Conservation (phyloP, 2,113 vertebrate genomes). For the Oenanthe oenanthe region DNA sequence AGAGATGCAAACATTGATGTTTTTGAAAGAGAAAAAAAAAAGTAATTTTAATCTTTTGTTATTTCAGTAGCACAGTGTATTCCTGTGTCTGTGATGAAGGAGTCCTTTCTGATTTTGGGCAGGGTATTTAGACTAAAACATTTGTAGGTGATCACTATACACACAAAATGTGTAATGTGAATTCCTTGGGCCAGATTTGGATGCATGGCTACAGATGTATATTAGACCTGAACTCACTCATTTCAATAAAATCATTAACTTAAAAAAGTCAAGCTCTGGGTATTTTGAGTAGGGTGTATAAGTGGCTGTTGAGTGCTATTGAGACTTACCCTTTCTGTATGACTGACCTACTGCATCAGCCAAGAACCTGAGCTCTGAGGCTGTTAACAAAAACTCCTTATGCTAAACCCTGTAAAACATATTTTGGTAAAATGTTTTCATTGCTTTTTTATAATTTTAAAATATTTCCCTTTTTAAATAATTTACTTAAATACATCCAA, state of each 20-base stretch:
- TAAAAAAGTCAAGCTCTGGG: background rate
- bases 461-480: background rate
- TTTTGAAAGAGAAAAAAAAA: background rate
- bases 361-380: background rate
- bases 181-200: background rate
- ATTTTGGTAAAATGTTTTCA: background rate
- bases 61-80: background rate
- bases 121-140: background rate
- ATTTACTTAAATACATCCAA: background rate
- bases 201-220: background rate
- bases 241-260: slow-evolving; percentile 5
- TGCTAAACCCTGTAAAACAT: background rate
- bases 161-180: background rate
- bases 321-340: background rate
- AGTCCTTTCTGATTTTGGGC: background rate
- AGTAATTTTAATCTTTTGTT: background rate
- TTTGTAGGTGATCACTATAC: background rate
- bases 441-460: background rate
- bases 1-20: background rate
- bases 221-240: background rate
- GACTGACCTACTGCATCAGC: background rate
- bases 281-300: background rate
- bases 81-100: background rate
- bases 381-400: background rate
- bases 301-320: background rate